Evolutionary conservation across 2,797 vertebrate species (phyloP), one percentile per base, ranked within the genome.

Genomic region (Streptopelia turtur): DNA sequence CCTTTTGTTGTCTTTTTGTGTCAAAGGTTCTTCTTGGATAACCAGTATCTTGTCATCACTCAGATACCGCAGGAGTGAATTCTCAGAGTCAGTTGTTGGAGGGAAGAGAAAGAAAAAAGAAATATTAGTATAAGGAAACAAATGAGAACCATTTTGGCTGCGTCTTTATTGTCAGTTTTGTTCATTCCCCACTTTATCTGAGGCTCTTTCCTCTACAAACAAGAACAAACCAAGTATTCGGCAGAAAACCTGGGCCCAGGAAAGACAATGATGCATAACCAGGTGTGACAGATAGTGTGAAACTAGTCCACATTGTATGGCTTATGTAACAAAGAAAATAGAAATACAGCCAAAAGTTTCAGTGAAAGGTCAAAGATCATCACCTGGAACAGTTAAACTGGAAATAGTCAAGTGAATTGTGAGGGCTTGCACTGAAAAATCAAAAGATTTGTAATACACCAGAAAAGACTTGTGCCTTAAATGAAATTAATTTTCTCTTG

Each of bases 11-110:
- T 98, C 98, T 78, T 98, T 98, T 35, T 98, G 98, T 23, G 96
- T 97, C 97, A 98, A 97, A 4, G 98, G 98, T 93, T 99, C 98
- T 91, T 99, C 99, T 97, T 99, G 98, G 65, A 99, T 98, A 96
- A 98, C 98, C 94, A 99, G 96, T 97, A 99, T 99, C 97, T 99
- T 99, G 97, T 99, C 99, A 18, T 99, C 99, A 35, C 98, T 99
- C 94, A 99, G 98, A 96, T 99, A 99, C 30, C 98, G 98, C 97
- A 99, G 96, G 93, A 99, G 98, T 22, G 99, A 99, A 95, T 98
- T 99, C 98, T 99, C 99, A 57, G 99, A 99, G 97, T 99, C 98
- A 99, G 96, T 97, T 92, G 87, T 88, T 72, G 83, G 74, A 95
- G 60, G 43, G 37, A 20, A 24, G 22, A 60, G 30, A 93, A 70